A percentile compares a stretch with the other conserved stretches of the same genome.
These are phyloP conservation scores for Laterallus jamaicensis DNA, from an alignment of 2,113 vertebrate species.

Conservation along the genomic window DNA sequence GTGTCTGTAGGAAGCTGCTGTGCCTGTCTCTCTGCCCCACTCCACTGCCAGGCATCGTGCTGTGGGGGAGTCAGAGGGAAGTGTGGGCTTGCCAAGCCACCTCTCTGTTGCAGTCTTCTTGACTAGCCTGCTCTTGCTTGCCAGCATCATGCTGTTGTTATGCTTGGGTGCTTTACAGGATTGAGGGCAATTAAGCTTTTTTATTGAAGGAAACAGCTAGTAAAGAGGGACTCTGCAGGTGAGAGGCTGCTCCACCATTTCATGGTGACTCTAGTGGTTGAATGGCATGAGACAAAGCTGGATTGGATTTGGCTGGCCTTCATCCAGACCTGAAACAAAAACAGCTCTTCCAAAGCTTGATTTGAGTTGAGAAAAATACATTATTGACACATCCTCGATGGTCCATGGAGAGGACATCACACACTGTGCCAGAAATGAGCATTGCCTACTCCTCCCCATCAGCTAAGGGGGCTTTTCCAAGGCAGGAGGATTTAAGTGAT, in stretches of 20 bases:
- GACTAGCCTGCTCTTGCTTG: background rate
- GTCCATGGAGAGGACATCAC: background rate
- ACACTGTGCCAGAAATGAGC: background rate
- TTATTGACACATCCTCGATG: background rate
- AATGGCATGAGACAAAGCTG: background rate
- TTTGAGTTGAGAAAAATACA: background rate
- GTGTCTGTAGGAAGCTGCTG: background rate
- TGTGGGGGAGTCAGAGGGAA: background rate
- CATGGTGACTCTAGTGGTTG: background rate
- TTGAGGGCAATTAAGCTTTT: background rate
- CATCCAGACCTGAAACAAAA: background rate
- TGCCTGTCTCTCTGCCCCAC: background rate
- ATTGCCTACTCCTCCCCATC: background rate
- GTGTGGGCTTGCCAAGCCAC: background rate
- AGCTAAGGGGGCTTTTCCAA: background rate
- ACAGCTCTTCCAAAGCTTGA: background rate
- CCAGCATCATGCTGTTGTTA: background rate
- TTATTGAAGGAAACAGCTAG: background rate
- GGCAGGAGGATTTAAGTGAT: background rate
- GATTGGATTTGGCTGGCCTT: background rate
- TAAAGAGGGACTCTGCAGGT: background rate
- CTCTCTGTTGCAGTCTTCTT: background rate
- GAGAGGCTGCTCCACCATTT: background rate
- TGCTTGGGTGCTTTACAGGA: background rate
- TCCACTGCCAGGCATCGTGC: accelerated